Evolutionary conservation across 2,888 invertebrate species (phyloP).

Genomic region (Oscheius onirici): DNA sequence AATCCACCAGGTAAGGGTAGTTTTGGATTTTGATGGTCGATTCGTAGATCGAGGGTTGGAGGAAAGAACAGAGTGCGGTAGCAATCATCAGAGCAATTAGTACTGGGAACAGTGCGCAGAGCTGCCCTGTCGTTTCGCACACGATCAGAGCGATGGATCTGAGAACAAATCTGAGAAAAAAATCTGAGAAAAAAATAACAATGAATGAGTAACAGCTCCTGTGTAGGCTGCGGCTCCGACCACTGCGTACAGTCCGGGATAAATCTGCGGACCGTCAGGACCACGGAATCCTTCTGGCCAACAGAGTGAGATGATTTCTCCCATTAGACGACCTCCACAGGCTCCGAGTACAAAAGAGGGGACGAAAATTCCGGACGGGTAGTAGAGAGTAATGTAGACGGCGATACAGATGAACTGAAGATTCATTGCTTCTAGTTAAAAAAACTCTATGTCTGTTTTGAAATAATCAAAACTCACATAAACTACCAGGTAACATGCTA

Average conservation of each 20-base stretch:
- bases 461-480: conserved; percentile 44
- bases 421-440: not conserved
- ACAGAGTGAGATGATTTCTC: conserved; percentile 84
- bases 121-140: conserved; percentile 98
- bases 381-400: conserved; percentile 56
- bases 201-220: conserved; percentile 95
- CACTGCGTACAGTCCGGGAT: conserved; percentile 92
- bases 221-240: conserved; percentile 89
- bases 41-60: conserved; percentile 96
- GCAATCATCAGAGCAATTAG: conserved; percentile 92
- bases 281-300: conserved; percentile 87
- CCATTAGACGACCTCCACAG: conserved; percentile 62
- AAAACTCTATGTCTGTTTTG: too few species aligned
- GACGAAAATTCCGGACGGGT: conserved; percentile 84
- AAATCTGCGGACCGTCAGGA: conserved; percentile 83
- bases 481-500: conserved; percentile 42
- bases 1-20: conserved; percentile 91
- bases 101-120: conserved; percentile 92
- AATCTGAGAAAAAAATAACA: too few species aligned
- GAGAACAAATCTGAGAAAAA: too few species aligned
- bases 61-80: conserved; percentile 88
- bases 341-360: conserved; percentile 84
- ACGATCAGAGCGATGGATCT: conserved; percentile 97
- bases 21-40: conserved; percentile 95
- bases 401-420: conserved; percentile 57